Evolutionary conservation across 2,113 vertebrate species (phyloP), one percentile per base, ranked within the genome.

Genomic region (Orycteropus afer): DNA sequence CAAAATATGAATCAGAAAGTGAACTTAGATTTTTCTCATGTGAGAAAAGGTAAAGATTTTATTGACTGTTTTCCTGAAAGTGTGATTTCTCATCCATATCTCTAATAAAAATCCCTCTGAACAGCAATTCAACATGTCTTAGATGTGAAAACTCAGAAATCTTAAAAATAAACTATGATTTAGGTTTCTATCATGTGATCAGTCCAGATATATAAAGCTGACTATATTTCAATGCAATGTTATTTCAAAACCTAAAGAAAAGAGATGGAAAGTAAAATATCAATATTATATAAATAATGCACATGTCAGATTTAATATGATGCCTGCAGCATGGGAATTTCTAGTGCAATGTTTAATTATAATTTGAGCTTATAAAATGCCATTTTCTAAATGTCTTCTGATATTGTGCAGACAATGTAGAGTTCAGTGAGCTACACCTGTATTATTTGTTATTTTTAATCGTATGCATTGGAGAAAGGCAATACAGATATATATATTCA

Each of bases 241-340:
- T 93, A 77, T 87, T 74, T 95, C 93, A 97, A 92, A 84, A 94
- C 89, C 90, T 77, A 80, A 92, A 82, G 34, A 59, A 97, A 95
- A 97, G 79, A 95, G 97, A 98, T 94, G 78, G 77, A 96, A 97
- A 76, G 51, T 92, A 89, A 94, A 97, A 80, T 95, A 97, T 90
- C 93, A 94, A 92, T 97, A 97, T 91, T 78, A 71, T 29, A 93
- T 96, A 97, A 91, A 61, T 97, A 98, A 97, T 94, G 91, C 63
- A 93, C 86, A 87, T 96, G 89, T 94, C 94, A 97, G 5, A 86
- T 93, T 94, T 63, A 96, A 96, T 97, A 96, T 94, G 32, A 95
- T 42, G 51, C 1, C 25, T 93, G 25, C 29, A 74, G 10, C 71
- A 53, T 93, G 76, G 13, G 61, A 96, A 96, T 96, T 93, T 94